phyloP scores from a whole-genome alignment of 2,888 invertebrate genomes.

The Globia sparganii region DNA sequence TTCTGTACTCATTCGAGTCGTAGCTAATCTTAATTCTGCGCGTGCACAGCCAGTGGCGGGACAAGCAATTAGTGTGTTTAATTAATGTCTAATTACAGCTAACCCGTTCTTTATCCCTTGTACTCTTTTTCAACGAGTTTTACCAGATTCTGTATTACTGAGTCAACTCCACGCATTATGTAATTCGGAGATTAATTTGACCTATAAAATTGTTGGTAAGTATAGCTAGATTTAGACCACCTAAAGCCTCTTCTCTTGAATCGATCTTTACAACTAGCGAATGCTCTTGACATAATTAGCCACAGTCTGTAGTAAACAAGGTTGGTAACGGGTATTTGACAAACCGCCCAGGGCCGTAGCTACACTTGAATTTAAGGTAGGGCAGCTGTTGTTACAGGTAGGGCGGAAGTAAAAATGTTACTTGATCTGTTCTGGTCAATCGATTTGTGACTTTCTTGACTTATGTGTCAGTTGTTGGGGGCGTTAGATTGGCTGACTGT shows the following conservation, averaged over 20 bases:
- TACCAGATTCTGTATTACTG: constrained; percentile 8
- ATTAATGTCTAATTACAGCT: constrained; percentile 38
- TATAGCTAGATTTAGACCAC: neutral
- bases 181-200: neutral
- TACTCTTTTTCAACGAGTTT: constrained; percentile 5
- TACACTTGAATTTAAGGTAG: too few species aligned
- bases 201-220: too few species aligned
- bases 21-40: constrained; percentile 28
- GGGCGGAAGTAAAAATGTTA: too few species aligned
- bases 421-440: too few species aligned
- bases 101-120: constrained; percentile 8
- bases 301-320: neutral
- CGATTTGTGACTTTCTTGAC: too few species aligned
- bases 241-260: neutral
- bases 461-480: too few species aligned
- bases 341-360: too few species aligned
- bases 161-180: neutral
- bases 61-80: constrained; percentile 38
- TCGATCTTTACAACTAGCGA: neutral
- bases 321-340: neutral
- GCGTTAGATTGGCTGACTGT: too few species aligned
- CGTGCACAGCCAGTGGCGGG: constrained; percentile 7
- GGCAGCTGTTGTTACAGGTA: too few species aligned
- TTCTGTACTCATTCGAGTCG: neutral
- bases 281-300: neutral